Percentiles rank a stretch among this genome's conserved stretches.
These are phyloP conservation scores for Brienomyrus longianalis DNA, from an alignment of 2,113 vertebrate species.

Conservation along the genomic window DNA sequence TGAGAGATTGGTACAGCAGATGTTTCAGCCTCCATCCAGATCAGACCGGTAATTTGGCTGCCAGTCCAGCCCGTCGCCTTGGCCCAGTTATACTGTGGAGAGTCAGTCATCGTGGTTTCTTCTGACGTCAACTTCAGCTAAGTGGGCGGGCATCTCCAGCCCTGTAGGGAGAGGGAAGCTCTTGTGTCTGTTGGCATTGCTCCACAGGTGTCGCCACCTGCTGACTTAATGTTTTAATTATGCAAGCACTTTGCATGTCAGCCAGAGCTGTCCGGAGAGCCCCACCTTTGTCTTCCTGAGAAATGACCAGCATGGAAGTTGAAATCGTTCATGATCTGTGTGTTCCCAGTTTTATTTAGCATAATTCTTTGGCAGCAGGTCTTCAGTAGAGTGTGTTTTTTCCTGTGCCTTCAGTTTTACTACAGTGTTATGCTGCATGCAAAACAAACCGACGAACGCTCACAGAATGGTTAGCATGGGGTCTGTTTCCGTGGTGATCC, in stretches of 20 bases:
- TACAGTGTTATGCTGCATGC: background rate
- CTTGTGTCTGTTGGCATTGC: background rate
- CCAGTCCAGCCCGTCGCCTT: background rate
- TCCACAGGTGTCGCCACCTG: background rate
- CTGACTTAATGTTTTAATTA: background rate
- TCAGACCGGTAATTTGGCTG: background rate
- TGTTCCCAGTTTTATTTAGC: background rate
- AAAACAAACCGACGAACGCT: background rate
- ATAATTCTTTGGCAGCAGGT: background rate
- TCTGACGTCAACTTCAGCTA: background rate
- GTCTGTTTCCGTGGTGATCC: background rate
- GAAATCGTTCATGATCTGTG: background rate
- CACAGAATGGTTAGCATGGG: background rate
- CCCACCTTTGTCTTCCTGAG: background rate
- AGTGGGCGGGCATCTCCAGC: background rate
- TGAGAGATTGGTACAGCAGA: conserved; percentile 9
- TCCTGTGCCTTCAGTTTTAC: background rate
- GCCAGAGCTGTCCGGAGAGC: background rate
- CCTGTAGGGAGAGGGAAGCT: background rate
- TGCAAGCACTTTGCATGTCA: background rate
- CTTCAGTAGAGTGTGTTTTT: background rate
- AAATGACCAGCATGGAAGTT: background rate
- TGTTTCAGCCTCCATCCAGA: background rate
- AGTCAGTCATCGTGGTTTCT: background rate
- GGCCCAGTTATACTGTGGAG: background rate